Conservation (phyloP, 2,888 invertebrate species). For the Anthoptus insignis region DNA sequence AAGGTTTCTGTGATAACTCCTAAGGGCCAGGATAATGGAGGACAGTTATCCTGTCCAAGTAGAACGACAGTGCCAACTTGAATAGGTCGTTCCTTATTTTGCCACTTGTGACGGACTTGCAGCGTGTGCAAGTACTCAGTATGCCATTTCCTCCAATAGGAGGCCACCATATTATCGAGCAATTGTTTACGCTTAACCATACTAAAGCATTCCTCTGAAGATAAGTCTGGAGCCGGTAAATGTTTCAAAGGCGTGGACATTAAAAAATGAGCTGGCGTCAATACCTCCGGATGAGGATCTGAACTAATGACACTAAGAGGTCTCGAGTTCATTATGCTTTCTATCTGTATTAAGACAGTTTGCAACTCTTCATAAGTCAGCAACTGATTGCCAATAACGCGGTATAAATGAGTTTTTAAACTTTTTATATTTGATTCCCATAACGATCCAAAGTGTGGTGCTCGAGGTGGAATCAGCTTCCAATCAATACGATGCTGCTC, state of each 20-base stretch:
- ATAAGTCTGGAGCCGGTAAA: slow-evolving; percentile 29
- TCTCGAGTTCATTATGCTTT: slow-evolving; percentile 8
- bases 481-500: slow-evolving; percentile 16
- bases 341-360: slow-evolving; percentile 25
- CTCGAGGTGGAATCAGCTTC: slow-evolving; percentile 18
- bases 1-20: background rate
- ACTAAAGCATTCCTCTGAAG: background rate
- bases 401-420: slow-evolving; percentile 26
- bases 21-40: background rate
- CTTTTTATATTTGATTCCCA: slow-evolving; percentile 35
- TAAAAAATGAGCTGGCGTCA: slow-evolving; percentile 21
- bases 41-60: background rate
- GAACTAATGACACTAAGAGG: background rate
- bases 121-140: background rate
- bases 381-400: slow-evolving; percentile 16
- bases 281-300: slow-evolving; percentile 11
- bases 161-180: background rate
- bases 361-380: slow-evolving; percentile 6
- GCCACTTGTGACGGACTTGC: background rate
- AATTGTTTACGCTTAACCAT: background rate
- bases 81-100: background rate
- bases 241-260: slow-evolving; percentile 11
- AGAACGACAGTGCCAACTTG: background rate
- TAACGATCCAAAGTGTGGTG: slow-evolving; percentile 27
- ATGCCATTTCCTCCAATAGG: background rate